phyloP scores from a whole-genome alignment of 2,113 vertebrate genomes.

The Cichladusa arquata region DNA sequence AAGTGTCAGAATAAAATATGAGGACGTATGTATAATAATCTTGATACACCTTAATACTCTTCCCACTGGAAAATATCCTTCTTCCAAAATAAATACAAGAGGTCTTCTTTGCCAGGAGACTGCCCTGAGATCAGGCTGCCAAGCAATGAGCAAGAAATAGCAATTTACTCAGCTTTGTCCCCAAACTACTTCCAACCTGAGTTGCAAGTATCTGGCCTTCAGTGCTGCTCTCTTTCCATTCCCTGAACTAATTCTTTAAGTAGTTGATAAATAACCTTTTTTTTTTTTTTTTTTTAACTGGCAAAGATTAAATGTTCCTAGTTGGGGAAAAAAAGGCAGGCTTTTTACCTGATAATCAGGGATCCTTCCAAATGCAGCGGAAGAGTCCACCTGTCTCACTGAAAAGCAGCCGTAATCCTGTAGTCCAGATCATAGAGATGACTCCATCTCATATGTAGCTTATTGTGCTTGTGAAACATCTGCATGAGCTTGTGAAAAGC shows the following conservation, averaged over 20 bases:
- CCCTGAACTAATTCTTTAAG: background rate
- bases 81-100: background rate
- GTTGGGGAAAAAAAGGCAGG: background rate
- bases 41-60: background rate
- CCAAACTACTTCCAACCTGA: background rate
- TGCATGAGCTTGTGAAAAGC: background rate
- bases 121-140: background rate
- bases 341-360: background rate
- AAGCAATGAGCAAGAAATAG: background rate
- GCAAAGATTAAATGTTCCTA: background rate
- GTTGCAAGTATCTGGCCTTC: background rate
- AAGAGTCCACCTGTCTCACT: background rate
- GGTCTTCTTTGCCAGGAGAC: background rate
- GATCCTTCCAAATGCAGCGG: background rate
- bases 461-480: background rate
- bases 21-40: background rate
- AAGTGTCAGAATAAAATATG: background rate
- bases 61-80: background rate
- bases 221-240: background rate
- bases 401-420: background rate
- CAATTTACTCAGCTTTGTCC: background rate
- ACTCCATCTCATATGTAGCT: background rate
- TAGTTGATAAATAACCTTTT: background rate
- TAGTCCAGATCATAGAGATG: background rate
- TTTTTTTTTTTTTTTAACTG: background rate